phyloP scores from a whole-genome alignment of 2,888 invertebrate species.

The Tachina fera region DNA sequence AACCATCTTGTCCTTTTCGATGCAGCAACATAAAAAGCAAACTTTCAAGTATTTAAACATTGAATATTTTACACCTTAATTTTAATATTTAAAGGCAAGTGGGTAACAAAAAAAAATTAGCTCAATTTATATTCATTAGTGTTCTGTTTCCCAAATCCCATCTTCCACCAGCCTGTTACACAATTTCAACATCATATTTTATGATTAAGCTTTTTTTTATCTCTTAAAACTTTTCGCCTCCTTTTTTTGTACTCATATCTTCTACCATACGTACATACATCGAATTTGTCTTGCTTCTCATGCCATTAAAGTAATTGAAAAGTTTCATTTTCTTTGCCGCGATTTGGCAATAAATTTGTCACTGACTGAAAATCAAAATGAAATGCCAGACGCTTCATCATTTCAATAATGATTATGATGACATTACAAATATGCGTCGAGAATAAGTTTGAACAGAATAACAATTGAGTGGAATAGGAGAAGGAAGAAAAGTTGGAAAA shows the following conservation, averaged over 20 bases:
- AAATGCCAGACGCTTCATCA: conserved; percentile 68
- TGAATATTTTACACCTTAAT: conserved; percentile 71
- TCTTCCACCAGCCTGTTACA: background rate
- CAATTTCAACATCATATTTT: conserved; percentile 39
- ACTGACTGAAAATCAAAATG: conserved; percentile 72
- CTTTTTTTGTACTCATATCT: background rate
- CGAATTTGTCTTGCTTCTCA: conserved; percentile 34
- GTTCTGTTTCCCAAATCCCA: conserved; percentile 37
- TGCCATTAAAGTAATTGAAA: conserved; percentile 71
- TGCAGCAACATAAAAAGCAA: conserved; percentile 5
- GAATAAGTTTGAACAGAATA: conserved; percentile 51
- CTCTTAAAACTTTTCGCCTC: conserved; percentile 7
- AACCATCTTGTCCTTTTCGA: background rate
- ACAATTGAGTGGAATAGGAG: conserved; percentile 14
- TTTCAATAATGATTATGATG: conserved; percentile 77
- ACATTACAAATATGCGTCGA: conserved; percentile 78
- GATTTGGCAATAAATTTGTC: conserved; percentile 77
- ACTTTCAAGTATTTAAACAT: conserved; percentile 66
- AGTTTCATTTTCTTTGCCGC: conserved; percentile 63
- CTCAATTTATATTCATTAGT: conserved; percentile 71
- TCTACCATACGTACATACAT: conserved; percentile 44
- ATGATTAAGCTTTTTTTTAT: conserved; percentile 59
- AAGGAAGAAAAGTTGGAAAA: background rate
- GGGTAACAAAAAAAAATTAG: conserved; percentile 53
- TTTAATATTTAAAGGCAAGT: conserved; percentile 64